Evolutionary conservation across 53 echinoderm and acorn worm genomes (phyloP).

Genomic region (Henricia sp.): DNA sequence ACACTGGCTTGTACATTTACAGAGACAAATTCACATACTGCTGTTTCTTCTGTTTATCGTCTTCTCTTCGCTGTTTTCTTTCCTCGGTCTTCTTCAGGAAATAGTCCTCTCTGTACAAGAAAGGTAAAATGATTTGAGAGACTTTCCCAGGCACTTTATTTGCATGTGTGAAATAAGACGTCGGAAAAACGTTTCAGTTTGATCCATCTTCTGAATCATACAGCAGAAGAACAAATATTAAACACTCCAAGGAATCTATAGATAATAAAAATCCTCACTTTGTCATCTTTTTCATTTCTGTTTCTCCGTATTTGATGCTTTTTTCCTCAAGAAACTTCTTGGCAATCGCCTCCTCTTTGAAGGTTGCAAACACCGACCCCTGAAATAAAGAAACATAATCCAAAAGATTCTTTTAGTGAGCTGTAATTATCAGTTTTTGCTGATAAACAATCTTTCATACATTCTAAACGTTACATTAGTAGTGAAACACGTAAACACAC

Average conservation of each 20-base stretch:
- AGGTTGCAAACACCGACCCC: slow-evolving; percentile 93
- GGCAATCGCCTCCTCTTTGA: slow-evolving; percentile 62
- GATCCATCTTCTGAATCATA: neutral
- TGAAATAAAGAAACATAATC: slow-evolving; percentile 9
- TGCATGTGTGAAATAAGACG: neutral
- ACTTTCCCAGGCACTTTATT: neutral
- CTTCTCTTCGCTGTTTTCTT: slow-evolving; percentile 72
- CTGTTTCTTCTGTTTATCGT: slow-evolving; percentile 80
- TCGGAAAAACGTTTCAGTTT: neutral
- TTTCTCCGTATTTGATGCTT: slow-evolving; percentile 71
- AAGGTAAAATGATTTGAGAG: neutral
- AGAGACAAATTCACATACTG: slow-evolving; percentile 45
- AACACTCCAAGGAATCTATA: neutral
- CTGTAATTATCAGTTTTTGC: neutral
- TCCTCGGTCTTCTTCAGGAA: slow-evolving; percentile 87
- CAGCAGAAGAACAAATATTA: neutral
- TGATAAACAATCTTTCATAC: neutral
- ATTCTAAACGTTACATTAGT: neutral
- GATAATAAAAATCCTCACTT: slow-evolving; percentile 47
- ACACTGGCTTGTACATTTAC: neutral
- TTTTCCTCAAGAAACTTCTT: slow-evolving; percentile 77
- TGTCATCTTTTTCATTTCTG: slow-evolving; percentile 68
- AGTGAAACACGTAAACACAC: slow-evolving; percentile 33
- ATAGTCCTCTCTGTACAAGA: slow-evolving; percentile 76
- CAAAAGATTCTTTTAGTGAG: neutral